A percentile compares a stretch with the other conserved stretches of the same genome.
Evolutionary conservation across 1,140 invertebrate genomes (phyloP).

Genomic region (Asbolus verrucosus): DNA sequence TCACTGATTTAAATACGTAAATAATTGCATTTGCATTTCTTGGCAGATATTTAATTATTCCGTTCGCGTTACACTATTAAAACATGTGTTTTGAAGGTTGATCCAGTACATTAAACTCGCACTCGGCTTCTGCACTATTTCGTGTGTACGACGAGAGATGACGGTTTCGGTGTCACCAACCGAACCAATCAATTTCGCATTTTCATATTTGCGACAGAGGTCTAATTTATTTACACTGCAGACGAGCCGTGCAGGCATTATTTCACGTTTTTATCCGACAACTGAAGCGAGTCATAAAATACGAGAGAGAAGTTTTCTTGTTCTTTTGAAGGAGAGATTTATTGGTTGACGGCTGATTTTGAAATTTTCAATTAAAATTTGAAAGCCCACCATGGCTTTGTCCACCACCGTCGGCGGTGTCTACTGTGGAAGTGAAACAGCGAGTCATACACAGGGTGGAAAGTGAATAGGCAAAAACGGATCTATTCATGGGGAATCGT

Average conservation of each 20-base stretch:
- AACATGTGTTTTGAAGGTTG: constrained; percentile 49
- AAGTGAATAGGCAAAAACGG: too few species aligned
- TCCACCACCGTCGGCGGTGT: too few species aligned
- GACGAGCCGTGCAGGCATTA: too few species aligned
- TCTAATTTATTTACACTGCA: too few species aligned
- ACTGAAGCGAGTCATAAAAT: too few species aligned
- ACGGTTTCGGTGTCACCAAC: too few species aligned
- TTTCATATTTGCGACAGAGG: too few species aligned
- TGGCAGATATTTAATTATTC: constrained; percentile 47
- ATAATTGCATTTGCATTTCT: constrained; percentile 49
- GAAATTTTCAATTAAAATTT: not conserved
- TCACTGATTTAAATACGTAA: constrained; percentile 40
- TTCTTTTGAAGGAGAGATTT: not conserved
- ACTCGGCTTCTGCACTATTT: constrained; percentile 28
- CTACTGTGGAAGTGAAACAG: too few species aligned
- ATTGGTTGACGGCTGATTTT: not conserved
- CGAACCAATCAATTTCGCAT: too few species aligned
- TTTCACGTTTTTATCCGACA: too few species aligned
- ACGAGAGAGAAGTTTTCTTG: too few species aligned
- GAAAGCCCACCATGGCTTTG: not conserved
- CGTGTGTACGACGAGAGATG: not conserved
- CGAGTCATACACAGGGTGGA: not conserved
- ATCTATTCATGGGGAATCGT: too few species aligned
- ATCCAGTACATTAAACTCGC: constrained; percentile 47
- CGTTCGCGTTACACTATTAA: constrained; percentile 26